A percentile compares a stretch with the other conserved stretches of the same genome.
phyloP scores from a whole-genome alignment of 2,113 vertebrate species.

The Leucopternis melanops region DNA sequence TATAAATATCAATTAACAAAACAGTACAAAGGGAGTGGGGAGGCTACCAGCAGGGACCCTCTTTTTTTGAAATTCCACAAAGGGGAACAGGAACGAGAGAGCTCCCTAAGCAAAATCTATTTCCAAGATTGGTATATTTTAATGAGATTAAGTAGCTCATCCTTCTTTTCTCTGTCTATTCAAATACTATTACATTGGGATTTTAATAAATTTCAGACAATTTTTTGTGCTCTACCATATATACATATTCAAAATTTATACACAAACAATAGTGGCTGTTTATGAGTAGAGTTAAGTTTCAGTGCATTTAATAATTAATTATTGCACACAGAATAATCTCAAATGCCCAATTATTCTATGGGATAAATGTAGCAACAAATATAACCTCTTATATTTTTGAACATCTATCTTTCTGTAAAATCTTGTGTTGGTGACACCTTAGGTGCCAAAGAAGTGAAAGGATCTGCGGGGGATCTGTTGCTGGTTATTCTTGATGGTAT shows the following conservation, averaged over 20 bases:
- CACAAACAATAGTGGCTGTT: constrained; percentile 66
- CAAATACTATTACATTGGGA: constrained; percentile 20
- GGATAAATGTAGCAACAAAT: constrained; percentile 36
- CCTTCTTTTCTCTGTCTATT: constrained; percentile 22
- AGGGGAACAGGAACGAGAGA: constrained; percentile 1
- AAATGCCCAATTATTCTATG: constrained; percentile 67
- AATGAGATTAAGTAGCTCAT: constrained; percentile 22
- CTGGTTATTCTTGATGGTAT: constrained; percentile 67
- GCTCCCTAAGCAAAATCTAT: constrained; percentile 19
- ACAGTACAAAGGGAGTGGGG: background rate
- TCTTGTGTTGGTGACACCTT: constrained; percentile 60
- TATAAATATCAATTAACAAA: constrained; percentile 43
- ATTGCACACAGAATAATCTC: constrained; percentile 71
- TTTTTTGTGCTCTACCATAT: constrained; percentile 65
- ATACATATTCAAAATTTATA: constrained; percentile 66
- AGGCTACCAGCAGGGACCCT: background rate
- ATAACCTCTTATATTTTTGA: background rate
- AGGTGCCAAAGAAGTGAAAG: constrained; percentile 48
- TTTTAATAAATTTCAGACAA: constrained; percentile 18
- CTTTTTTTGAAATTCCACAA: background rate
- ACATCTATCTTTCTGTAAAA: constrained; percentile 81
- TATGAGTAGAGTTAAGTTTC: constrained; percentile 44
- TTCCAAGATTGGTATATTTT: background rate
- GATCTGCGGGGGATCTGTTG: constrained; percentile 48
- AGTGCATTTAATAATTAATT: constrained; percentile 67